A percentile compares a stretch with the other conserved stretches of the same genome.
These are phyloP conservation scores for Acanthopagrus latus DNA, from an alignment of 2,797 vertebrate species.

Conservation along the genomic window DNA sequence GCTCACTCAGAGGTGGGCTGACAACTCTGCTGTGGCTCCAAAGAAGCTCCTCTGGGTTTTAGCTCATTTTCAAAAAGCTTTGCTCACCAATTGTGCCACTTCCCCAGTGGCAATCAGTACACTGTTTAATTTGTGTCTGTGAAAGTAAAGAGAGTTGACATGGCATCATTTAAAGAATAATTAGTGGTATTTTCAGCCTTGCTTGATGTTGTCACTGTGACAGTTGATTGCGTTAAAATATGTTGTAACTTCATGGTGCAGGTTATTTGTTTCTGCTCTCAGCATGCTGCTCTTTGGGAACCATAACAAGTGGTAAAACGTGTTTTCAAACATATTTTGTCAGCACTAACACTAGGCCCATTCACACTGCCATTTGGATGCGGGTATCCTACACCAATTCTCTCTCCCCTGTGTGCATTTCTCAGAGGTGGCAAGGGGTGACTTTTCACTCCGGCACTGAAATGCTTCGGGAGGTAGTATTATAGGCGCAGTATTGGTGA, in stretches of 20 bases:
- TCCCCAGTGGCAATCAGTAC: slow-evolving; percentile 38
- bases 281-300: neutral
- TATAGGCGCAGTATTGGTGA: too few species aligned
- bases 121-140: slow-evolving; percentile 42
- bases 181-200: slow-evolving; percentile 23
- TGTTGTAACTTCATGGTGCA: neutral
- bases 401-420: too few species aligned
- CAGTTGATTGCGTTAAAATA: slow-evolving; percentile 8
- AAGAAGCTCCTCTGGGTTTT: slow-evolving; percentile 57
- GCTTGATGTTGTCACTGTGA: slow-evolving; percentile 17
- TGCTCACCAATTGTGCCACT: slow-evolving; percentile 52
- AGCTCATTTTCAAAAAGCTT: slow-evolving; percentile 62
- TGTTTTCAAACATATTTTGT: neutral
- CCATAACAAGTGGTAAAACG: neutral
- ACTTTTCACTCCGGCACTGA: too few species aligned
- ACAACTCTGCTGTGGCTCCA: slow-evolving; percentile 37
- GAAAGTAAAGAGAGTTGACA: slow-evolving; percentile 39
- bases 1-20: slow-evolving; percentile 56
- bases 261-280: neutral
- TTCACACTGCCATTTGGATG: too few species aligned
- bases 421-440: too few species aligned
- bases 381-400: too few species aligned
- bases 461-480: too few species aligned
- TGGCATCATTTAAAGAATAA: slow-evolving; percentile 38
- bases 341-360: neutral